Evolutionary conservation across 2,113 vertebrate genomes (phyloP).

Genomic region (Pituophis catenifer): DNA sequence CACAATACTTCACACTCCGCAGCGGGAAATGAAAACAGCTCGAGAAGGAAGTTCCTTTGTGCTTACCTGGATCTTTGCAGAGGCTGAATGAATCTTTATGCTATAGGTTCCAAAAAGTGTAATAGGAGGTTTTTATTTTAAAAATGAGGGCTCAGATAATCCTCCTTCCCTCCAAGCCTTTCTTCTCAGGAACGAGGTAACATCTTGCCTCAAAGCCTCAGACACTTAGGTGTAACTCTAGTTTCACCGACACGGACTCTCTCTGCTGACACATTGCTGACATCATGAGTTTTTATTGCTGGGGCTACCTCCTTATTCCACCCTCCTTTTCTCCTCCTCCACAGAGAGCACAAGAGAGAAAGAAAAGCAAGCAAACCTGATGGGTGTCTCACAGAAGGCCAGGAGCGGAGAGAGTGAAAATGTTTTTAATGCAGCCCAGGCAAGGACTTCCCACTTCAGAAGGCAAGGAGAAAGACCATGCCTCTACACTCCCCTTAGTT

Average conservation of each 20-base stretch:
- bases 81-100: slow-evolving; percentile 30
- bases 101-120: slow-evolving; percentile 19
- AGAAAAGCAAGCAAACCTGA: neutral
- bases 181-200: neutral
- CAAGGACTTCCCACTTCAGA: neutral
- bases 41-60: neutral
- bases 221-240: slow-evolving; percentile 81
- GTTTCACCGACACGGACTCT: slow-evolving; percentile 73
- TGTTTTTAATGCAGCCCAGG: neutral
- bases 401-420: neutral
- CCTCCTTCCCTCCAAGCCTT: neutral
- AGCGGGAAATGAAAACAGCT: neutral
- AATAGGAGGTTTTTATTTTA: too few relatives aligned
- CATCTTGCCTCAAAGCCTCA: slow-evolving; percentile 26
- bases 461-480: neutral
- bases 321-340: slow-evolving; percentile 30
- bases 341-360: fast-evolving
- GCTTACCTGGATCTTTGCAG: slow-evolving; percentile 56
- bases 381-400: neutral
- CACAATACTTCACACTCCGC: neutral
- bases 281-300: slow-evolving; percentile 72
- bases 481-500: neutral
- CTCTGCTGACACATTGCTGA: slow-evolving; percentile 71
- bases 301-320: slow-evolving; percentile 51
- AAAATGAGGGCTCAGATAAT: neutral